These are phyloP conservation scores for Tamandua tetradactyla DNA, from an alignment of 2,797 vertebrate genomes.

Conservation along the genomic window DNA sequence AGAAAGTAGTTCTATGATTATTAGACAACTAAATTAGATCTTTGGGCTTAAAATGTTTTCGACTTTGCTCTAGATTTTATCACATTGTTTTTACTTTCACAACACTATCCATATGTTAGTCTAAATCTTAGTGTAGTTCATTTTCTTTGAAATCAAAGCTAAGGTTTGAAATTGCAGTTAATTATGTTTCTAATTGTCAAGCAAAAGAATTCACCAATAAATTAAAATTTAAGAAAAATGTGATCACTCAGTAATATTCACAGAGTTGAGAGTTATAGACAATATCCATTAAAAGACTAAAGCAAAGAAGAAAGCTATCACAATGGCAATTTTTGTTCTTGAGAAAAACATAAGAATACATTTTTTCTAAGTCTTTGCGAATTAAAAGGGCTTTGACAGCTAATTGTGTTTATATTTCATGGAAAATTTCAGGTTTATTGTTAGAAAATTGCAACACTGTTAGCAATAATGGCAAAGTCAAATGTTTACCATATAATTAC, in stretches of 20 bases:
- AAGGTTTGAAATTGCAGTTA: conserved; percentile 37
- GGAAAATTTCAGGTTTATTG: conserved; percentile 47
- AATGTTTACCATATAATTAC: conserved; percentile 58
- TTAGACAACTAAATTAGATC: not conserved
- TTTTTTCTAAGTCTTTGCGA: conserved; percentile 4
- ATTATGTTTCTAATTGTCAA: conserved; percentile 47
- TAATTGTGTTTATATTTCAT: conserved; percentile 62
- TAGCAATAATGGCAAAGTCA: conserved; percentile 46
- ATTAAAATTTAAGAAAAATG: conserved; percentile 20
- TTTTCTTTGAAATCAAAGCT: conserved; percentile 28
- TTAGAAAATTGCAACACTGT: conserved; percentile 52
- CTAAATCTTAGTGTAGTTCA: not conserved
- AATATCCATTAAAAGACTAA: conserved; percentile 44
- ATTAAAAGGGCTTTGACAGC: conserved; percentile 49
- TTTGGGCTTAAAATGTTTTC: not conserved
- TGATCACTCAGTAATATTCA: not conserved
- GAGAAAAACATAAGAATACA: conserved; percentile 30
- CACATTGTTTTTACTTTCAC: not conserved
- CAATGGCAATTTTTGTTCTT: conserved; percentile 24
- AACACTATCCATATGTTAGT: not conserved
- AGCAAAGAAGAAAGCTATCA: not conserved
- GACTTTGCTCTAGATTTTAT: not conserved
- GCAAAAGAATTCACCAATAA: conserved; percentile 26
- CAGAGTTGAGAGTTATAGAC: conserved; percentile 34
- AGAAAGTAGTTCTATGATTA: not conserved